A percentile compares a stretch with the other conserved stretches of the same genome.
These are phyloP conservation scores for Cryptus viduatorius DNA, from an alignment of 2,888 invertebrate species.

Conservation along the genomic window DNA sequence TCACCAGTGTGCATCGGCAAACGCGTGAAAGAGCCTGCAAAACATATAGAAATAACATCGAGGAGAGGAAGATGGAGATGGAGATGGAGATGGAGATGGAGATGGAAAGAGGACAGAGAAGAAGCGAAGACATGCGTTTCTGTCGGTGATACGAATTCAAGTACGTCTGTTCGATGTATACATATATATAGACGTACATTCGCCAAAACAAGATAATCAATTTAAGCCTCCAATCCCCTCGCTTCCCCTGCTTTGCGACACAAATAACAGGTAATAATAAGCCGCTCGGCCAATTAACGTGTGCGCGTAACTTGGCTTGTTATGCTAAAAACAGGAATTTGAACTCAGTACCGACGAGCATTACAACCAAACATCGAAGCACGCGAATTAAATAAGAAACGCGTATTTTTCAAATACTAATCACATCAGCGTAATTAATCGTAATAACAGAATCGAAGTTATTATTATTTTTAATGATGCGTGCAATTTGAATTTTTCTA, in stretches of 20 bases:
- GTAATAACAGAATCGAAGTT: too few relatives aligned
- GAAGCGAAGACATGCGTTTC: slow-evolving; percentile 7
- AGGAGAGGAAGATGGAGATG: slow-evolving; percentile 18
- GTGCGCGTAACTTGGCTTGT: background rate
- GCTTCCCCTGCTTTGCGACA: background rate
- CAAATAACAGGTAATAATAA: slow-evolving; percentile 5
- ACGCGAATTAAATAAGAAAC: too few relatives aligned
- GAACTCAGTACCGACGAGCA: background rate
- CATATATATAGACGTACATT: background rate
- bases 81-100: slow-evolving; percentile 16
- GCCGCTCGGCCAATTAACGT: slow-evolving; percentile 9
- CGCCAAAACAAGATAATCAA: slow-evolving; percentile 47
- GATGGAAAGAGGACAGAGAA: background rate
- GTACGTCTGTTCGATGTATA: background rate
- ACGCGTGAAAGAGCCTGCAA: slow-evolving; percentile 35
- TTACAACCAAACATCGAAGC: too few relatives aligned
- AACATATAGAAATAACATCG: slow-evolving; percentile 38
- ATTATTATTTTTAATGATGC: too few relatives aligned
- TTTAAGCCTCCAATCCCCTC: background rate
- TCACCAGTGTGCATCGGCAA: slow-evolving; percentile 3
- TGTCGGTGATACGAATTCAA: background rate
- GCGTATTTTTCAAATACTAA: too few relatives aligned
- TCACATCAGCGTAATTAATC: too few relatives aligned
- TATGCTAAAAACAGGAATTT: background rate
- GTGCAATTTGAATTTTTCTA: too few relatives aligned